Evolutionary conservation across 2,888 invertebrate species (phyloP), one percentile per base, ranked within the genome.

Genomic region (Rutpela maculata): DNA sequence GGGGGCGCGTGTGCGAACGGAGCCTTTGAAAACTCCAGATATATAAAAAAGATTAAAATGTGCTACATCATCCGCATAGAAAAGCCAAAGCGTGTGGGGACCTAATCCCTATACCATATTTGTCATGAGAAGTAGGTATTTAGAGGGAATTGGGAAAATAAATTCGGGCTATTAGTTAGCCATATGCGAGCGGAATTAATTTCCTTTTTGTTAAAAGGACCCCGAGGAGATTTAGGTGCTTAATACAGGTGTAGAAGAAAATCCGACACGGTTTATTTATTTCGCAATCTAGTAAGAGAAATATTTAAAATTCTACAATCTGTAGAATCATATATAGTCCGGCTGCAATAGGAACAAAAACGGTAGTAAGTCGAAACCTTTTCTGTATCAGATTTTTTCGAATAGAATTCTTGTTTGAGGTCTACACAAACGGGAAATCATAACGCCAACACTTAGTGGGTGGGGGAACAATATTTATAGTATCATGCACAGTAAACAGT

Each of bases 41-140:
- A 57, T 69, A 69, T 69, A 69, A 69, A 69, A 69, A 69, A 59
- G 57, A 69, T 69, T 69, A 69, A 69, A 69, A 57, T 15, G 57
- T 17, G 38, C 69, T 57, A 38, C 35, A 69, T 69, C 69, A 69
- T 69, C 69, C 69, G 31, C 59, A 69, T 35, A 31, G 57, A 59
- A 17, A 31, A 57, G 18, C 12, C 11, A 55, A 11, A 57, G 57
- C 69, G 17, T 26, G 26, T 31, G 57, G 38, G 69, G 69, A 17
- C 57, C 35, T 59, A 59, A 69, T 59, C 59, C 69, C 69, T 38
- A 38, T 19, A 31, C 31, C 35, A 57, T 69, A 69, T 69, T 69
- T 69, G 69, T 59, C 69, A 69, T 18, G 69, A 69, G 69, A 35
- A 69, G 69, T 57, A 17, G 69, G 59, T 59, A 59, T 59, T 57